phyloP scores from a whole-genome alignment of 2,888 invertebrate genomes.

The Nysson spinosus region DNA sequence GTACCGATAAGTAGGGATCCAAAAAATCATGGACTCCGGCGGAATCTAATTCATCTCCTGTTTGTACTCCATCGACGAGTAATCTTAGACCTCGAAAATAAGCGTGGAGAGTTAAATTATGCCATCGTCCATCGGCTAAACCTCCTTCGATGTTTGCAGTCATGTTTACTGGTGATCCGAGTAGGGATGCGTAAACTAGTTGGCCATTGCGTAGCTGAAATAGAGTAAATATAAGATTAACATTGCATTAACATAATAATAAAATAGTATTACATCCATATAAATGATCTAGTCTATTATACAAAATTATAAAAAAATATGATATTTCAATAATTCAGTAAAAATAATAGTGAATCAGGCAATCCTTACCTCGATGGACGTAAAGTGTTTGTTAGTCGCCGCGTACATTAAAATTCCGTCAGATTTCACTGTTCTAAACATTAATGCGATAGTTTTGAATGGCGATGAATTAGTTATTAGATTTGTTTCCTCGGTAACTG shows the following conservation, averaged over 20 bases:
- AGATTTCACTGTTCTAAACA: constrained; percentile 88
- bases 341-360: constrained; percentile 3
- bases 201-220: constrained; percentile 84
- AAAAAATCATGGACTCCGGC: constrained; percentile 94
- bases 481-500: constrained; percentile 54
- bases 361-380: constrained; percentile 83
- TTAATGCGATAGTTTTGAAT: constrained; percentile 86
- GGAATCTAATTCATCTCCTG: constrained; percentile 91
- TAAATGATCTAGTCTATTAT: too few species aligned
- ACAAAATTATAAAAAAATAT: too few species aligned
- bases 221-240: background rate
- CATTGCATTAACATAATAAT: too few species aligned
- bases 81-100: constrained; percentile 85
- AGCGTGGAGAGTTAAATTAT: constrained; percentile 89
- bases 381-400: constrained; percentile 92
- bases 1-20: constrained; percentile 90
- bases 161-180: constrained; percentile 90
- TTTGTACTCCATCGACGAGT: constrained; percentile 83
- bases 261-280: too few species aligned
- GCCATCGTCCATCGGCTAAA: constrained; percentile 90
- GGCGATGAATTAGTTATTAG: constrained; percentile 75
- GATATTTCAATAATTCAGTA: background rate
- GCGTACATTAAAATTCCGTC: constrained; percentile 92
- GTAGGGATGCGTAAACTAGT: constrained; percentile 88
- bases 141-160: constrained; percentile 82